Conservation (phyloP, 2,113 vertebrate genomes). For the Isichthys henryi region DNA sequence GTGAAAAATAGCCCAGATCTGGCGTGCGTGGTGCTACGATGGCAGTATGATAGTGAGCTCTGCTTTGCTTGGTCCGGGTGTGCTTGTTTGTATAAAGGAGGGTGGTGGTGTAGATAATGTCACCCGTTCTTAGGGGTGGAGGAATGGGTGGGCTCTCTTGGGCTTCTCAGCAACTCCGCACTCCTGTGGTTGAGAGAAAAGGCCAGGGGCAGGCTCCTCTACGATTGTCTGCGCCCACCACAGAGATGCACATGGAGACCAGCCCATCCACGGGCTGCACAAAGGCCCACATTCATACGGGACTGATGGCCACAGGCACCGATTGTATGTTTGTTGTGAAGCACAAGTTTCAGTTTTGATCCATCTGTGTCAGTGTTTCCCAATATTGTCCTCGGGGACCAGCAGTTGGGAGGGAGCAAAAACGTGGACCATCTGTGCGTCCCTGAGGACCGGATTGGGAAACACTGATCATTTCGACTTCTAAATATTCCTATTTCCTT, state of each 20-base stretch:
- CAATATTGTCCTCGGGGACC: background rate
- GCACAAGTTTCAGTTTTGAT: background rate
- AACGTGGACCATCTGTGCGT: background rate
- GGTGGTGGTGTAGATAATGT: background rate
- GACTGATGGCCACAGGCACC: background rate
- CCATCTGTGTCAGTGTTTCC: background rate
- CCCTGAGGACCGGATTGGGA: background rate
- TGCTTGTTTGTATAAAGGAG: background rate
- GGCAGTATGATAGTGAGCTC: background rate
- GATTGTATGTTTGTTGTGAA: background rate
- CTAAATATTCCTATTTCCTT: background rate
- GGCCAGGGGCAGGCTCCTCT: background rate
- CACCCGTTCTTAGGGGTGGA: background rate
- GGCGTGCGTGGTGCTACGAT: background rate
- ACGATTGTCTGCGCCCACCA: background rate
- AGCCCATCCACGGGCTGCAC: background rate
- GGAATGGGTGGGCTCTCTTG: background rate
- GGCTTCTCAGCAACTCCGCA: background rate
- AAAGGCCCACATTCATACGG: background rate
- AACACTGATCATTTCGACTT: background rate
- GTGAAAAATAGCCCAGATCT: background rate
- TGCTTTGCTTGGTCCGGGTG: background rate
- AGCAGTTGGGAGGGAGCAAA: background rate
- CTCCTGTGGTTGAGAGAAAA: constrained; percentile 18
- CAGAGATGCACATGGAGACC: background rate